Percentiles rank a stretch among this genome's conserved stretches.
These are phyloP conservation scores for Cynodonichthys magdalenae DNA, from an alignment of 2,797 vertebrate species.

Conservation along the genomic window DNA sequence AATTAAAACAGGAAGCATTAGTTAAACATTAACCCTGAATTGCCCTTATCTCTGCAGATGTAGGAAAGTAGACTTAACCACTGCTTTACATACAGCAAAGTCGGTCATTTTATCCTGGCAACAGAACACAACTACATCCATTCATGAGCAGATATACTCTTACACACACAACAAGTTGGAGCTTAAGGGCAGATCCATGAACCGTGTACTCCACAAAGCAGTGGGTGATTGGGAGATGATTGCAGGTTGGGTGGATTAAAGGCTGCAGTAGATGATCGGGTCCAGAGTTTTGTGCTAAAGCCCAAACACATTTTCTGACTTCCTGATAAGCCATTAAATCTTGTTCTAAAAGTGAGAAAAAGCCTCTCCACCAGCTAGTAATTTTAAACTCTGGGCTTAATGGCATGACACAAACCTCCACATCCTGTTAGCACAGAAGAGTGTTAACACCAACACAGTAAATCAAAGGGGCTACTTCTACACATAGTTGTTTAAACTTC, in stretches of 20 bases:
- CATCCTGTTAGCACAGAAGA: slow-evolving; percentile 30
- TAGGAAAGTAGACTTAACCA: neutral
- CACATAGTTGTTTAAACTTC: slow-evolving; percentile 4
- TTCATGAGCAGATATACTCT: neutral
- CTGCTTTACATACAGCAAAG: neutral
- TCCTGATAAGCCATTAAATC: slow-evolving; percentile 19
- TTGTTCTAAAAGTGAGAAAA: slow-evolving; percentile 13
- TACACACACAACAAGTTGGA: neutral
- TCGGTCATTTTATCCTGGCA: slow-evolving; percentile 1
- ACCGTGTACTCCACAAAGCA: neutral
- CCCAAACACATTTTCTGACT: slow-evolving; percentile 2
- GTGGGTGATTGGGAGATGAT: neutral
- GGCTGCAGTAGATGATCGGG: slow-evolving; percentile 25
- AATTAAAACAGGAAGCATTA: slow-evolving; percentile 8
- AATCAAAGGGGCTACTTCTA: slow-evolving; percentile 1
- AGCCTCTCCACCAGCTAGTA: slow-evolving; percentile 7
- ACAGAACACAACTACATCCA: neutral
- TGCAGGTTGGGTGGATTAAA: slow-evolving; percentile 36
- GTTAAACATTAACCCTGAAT: neutral
- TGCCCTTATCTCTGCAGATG: neutral
- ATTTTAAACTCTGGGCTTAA: slow-evolving; percentile 33
- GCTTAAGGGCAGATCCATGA: neutral
- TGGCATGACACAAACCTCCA: slow-evolving; percentile 31
- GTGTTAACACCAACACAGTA: slow-evolving; percentile 3
- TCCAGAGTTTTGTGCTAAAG: slow-evolving; percentile 19